Conservation (phyloP, 2,797 vertebrate species). For the Coreius guichenoti region DNA sequence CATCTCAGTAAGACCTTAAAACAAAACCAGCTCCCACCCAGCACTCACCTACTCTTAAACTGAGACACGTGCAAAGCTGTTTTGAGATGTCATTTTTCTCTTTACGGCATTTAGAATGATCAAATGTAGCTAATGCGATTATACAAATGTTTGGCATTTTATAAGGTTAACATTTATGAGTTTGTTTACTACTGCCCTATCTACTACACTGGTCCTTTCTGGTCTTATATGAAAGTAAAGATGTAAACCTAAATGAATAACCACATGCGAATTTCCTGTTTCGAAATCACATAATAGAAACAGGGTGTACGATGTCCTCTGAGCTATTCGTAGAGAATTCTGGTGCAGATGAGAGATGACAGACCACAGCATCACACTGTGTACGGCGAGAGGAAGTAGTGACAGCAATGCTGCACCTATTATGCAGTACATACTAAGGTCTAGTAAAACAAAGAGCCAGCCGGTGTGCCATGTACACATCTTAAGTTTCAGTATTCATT, state of each 20-base stretch:
- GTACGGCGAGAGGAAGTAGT: not conserved
- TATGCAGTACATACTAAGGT: not conserved
- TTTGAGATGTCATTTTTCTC: not conserved
- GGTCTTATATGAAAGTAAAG: constrained; percentile 1
- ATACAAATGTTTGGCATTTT: not conserved
- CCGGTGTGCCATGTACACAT: not conserved
- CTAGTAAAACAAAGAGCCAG: not conserved
- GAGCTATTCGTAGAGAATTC: constrained; percentile 11
- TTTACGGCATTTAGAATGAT: not conserved
- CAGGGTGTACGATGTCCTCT: not conserved
- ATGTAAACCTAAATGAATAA: constrained; percentile 2
- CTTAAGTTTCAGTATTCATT: not conserved
- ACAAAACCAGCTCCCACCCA: constrained; percentile 41
- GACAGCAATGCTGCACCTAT: not conserved
- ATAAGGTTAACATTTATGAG: not conserved
- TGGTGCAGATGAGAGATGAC: not conserved
- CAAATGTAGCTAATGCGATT: not conserved
- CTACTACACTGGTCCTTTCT: not conserved
- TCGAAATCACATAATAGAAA: constrained; percentile 10
- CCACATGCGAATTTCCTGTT: constrained; percentile 42
- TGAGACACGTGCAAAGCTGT: not conserved
- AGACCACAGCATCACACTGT: constrained; percentile 16
- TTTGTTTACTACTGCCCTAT: not conserved
- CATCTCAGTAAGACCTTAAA: constrained; percentile 23
- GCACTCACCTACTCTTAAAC: constrained; percentile 19